A percentile compares a stretch with the other conserved stretches of the same genome.
Evolutionary conservation across 2,113 vertebrate genomes (phyloP).

Genomic region (cat (Felis catus)): DNA sequence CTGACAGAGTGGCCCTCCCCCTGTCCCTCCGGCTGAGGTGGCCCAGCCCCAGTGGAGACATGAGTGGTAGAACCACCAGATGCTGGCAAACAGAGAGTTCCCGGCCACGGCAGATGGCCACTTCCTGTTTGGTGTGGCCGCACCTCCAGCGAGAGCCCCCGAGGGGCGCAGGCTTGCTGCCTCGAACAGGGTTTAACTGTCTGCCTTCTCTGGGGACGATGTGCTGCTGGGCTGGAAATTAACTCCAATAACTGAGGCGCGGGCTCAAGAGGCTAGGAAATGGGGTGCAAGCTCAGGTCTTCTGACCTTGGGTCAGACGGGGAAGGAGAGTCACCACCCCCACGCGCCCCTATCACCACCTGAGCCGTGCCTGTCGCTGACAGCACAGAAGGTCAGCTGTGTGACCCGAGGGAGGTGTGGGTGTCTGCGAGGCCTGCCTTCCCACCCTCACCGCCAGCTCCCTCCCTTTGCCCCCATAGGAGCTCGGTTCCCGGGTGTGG

Average conservation of each 20-base stretch:
- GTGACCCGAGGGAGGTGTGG: background rate
- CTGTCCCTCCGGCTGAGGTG: background rate
- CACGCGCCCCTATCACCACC: too few species aligned
- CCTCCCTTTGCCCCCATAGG: conserved; percentile 80
- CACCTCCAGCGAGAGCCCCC: fast-evolving
- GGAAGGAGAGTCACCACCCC: background rate
- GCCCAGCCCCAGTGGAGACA: background rate
- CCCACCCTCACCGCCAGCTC: background rate
- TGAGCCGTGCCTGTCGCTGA: background rate
- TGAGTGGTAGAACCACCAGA: background rate
- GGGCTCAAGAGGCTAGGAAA: background rate
- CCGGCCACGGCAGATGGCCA: background rate
- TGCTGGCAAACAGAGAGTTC: background rate
- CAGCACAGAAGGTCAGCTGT: background rate
- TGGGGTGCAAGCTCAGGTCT: background rate
- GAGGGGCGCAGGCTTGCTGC: background rate
- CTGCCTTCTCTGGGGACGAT: background rate
- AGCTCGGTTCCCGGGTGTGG: conserved; percentile 89
- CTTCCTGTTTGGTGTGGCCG: background rate
- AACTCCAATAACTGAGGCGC: background rate
- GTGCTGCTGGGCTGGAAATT: background rate
- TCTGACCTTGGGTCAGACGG: background rate
- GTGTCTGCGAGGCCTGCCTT: background rate
- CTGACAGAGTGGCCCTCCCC: background rate
- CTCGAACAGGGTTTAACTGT: background rate